These are phyloP conservation scores for Meteorus sp. DNA, from an alignment of 1,140 invertebrate species.

Conservation along the genomic window DNA sequence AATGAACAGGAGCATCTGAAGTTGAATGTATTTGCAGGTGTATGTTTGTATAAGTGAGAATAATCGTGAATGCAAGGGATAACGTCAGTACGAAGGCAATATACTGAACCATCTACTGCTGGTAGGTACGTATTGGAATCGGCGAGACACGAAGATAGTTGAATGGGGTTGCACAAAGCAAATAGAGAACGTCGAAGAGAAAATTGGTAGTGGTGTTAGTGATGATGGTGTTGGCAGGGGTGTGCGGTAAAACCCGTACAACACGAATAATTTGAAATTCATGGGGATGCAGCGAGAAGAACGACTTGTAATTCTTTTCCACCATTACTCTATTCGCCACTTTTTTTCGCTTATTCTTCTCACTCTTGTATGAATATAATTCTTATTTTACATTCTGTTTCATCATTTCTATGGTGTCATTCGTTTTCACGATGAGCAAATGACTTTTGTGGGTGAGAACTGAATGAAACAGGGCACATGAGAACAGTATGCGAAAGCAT, in stretches of 20 bases:
- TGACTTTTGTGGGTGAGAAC: neutral
- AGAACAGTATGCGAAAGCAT: too few species aligned
- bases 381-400: constrained; percentile 29
- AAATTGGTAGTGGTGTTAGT: too few species aligned
- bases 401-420: constrained; percentile 24
- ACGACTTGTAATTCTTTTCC: constrained; percentile 56
- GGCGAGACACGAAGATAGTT: constrained; percentile 2
- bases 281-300: constrained; percentile 52
- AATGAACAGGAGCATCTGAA: too few species aligned
- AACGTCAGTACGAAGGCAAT: neutral
- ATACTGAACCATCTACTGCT: neutral
- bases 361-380: too few species aligned
- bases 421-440: too few species aligned
- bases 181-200: too few species aligned
- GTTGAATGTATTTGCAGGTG: too few species aligned
- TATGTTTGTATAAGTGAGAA: too few species aligned
- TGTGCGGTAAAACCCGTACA: neutral
- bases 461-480: neutral
- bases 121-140: constrained; percentile 14
- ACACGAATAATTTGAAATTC: constrained; percentile 57
- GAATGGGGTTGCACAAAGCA: too few species aligned
- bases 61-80: constrained; percentile 14
- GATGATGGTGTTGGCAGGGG: too few species aligned
- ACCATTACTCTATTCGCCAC: constrained; percentile 8
- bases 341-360: constrained; percentile 23